Conservation (phyloP, 64 coral and sea anemone species). For the Montipora foliosa region DNA sequence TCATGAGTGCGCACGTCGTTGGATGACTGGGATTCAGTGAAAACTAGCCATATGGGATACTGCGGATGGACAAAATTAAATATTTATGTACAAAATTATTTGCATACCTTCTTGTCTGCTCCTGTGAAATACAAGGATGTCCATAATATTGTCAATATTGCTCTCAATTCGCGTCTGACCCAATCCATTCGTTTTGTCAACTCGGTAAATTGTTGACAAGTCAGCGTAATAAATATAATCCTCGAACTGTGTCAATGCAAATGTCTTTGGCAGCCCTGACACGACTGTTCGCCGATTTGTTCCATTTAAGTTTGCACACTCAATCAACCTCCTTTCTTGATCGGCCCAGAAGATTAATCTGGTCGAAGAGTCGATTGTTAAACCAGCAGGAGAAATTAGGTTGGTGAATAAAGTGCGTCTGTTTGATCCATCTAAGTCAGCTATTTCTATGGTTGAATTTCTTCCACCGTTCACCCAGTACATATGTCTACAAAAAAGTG, state of each 20-base stretch:
- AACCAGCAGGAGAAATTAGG: slow-evolving; percentile 64
- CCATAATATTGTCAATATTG: slow-evolving; percentile 75
- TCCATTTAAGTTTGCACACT: slow-evolving; percentile 81
- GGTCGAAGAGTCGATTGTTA: slow-evolving; percentile 86
- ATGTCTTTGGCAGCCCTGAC: slow-evolving; percentile 18
- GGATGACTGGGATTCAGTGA: no score
- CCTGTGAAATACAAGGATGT: slow-evolving; percentile 88
- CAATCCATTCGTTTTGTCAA: slow-evolving; percentile 88
- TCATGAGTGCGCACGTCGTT: no score
- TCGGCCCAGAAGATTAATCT: slow-evolving; percentile 89
- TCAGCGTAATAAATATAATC: slow-evolving; percentile 96
- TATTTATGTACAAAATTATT: no score
- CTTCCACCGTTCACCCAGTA: slow-evolving; percentile 85
- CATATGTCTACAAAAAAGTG: slow-evolving; percentile 69
- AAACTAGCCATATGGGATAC: no score
- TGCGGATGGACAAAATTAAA: no score
- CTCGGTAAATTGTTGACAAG: slow-evolving; percentile 83
- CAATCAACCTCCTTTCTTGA: slow-evolving; percentile 74
- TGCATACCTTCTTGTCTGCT: slow-evolving; percentile 81
- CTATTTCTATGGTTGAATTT: slow-evolving; percentile 75
- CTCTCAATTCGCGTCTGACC: slow-evolving; percentile 76
- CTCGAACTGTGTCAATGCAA: slow-evolving; percentile 76
- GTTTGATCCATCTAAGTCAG: slow-evolving; percentile 90
- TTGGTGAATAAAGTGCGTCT: slow-evolving; percentile 61
- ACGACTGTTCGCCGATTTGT: slow-evolving; percentile 64